Conservation (phyloP, 1,140 invertebrate species). For the Pararge aegeria region DNA sequence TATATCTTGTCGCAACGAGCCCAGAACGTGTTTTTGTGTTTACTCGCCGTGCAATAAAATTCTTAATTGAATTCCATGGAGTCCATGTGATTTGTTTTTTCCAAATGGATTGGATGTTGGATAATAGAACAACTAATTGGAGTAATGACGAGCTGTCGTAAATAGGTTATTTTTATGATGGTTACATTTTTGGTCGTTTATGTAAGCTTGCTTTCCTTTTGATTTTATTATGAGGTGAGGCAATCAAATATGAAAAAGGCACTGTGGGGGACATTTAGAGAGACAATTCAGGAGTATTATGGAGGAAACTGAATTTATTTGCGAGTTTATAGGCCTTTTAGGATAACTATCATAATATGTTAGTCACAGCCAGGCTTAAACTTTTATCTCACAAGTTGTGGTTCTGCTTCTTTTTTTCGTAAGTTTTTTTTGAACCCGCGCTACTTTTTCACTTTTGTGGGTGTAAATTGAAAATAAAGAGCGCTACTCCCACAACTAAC, state of each 20-base stretch:
- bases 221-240: background rate
- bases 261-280: background rate
- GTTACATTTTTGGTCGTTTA: slow-evolving; percentile 1
- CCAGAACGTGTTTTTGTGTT: slow-evolving; percentile 52
- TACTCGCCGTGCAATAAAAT: slow-evolving; percentile 48
- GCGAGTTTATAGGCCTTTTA: too few relatives aligned
- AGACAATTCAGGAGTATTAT: too few relatives aligned
- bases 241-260: background rate
- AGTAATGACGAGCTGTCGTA: slow-evolving; percentile 2
- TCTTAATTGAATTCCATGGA: slow-evolving; percentile 48
- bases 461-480: too few relatives aligned
- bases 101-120: slow-evolving; percentile 18
- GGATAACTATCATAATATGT: too few relatives aligned
- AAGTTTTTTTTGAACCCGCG: too few relatives aligned
- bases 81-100: slow-evolving; percentile 28
- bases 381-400: too few relatives aligned
- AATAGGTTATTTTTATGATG: slow-evolving; percentile 5
- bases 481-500: too few relatives aligned
- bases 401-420: too few relatives aligned
- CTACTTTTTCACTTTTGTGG: too few relatives aligned
- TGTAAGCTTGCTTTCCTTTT: slow-evolving; percentile 6
- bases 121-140: slow-evolving; percentile 28
- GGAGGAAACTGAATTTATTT: too few relatives aligned
- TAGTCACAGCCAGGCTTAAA: too few relatives aligned
- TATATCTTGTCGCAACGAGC: slow-evolving; percentile 46